Evolutionary conservation across 2,113 vertebrate species (phyloP), one percentile per base, ranked within the genome.

Genomic region (Petroica traversi): DNA sequence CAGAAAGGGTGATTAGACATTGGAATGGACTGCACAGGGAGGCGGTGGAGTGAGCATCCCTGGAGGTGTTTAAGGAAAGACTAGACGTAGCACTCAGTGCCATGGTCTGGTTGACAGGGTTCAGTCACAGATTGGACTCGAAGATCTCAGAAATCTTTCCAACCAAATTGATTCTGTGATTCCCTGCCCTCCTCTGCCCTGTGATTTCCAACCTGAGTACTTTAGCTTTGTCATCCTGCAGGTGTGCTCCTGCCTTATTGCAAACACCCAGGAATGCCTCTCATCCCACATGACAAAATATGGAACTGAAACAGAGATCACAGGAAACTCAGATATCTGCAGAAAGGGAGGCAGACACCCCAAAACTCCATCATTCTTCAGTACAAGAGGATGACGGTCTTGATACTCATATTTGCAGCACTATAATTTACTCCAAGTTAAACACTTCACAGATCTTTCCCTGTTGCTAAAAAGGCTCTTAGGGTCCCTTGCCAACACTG

Each of bases 41-140:
- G 16, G 46, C 0, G 0, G 8, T 62, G 13, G 29, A 54, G 29
- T 71, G 29, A 55, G 19, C 6, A 3, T 55, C 40, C 4, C 19
- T 29, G 18, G 1, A 0, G 8, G n/a, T 54, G n/a, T 11, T 46
- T 40, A 46, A 40, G n/a, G 26, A 71, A 77, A 34, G 29, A 13
- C 40, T 40, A n/a, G 9, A 17, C 0, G 0, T 29, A n/a, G 64
- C 29, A n/a, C 24, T 54, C 22, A 61, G 73, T 38, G 38, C 54
- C 28, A 4, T 19, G 29, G 46, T 16, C 23, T 14, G n/a, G n/a
- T n/a, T n/a, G n/a, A n/a, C n/a, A n/a, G n/a, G n/a, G n/a, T n/a
- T 55, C 1, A 1, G n/a, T 18, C 40, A 46, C 0, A 20, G 19
- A 22, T 4, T 54, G 40, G 19, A 14, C 48, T 87, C 5, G 3